These are phyloP conservation scores for Polietes domitor DNA, from an alignment of 2,888 invertebrate genomes.

Conservation along the genomic window DNA sequence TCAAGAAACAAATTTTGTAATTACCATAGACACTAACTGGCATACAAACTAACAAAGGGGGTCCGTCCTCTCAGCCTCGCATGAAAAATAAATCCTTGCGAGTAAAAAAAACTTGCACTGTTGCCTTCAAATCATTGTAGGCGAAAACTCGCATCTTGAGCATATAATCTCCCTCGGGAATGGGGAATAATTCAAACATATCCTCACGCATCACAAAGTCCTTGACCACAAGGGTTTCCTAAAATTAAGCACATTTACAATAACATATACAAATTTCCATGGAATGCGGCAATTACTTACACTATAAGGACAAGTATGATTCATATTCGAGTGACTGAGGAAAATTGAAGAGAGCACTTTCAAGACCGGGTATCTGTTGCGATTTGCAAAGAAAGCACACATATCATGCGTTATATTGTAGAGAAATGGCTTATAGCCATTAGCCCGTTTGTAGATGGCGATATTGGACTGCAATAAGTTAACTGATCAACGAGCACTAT, in stretches of 20 bases:
- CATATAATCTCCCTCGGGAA: constrained; percentile 11
- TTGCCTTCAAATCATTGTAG: not conserved
- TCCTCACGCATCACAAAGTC: not conserved
- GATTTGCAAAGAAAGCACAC: constrained; percentile 52
- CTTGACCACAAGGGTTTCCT: constrained; percentile 28
- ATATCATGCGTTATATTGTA: constrained; percentile 47
- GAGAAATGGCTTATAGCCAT: constrained; percentile 60
- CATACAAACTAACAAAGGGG: too few species aligned
- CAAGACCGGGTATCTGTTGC: constrained; percentile 39
- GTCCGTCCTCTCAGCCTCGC: too few species aligned
- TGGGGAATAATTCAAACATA: not conserved
- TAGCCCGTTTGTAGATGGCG: constrained; percentile 41
- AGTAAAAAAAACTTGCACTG: not conserved
- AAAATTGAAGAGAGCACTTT: constrained; percentile 28
- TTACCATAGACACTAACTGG: too few species aligned
- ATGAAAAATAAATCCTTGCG: constrained; percentile 6
- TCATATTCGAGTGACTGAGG: constrained; percentile 44
- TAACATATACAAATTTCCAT: not conserved
- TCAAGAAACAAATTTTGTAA: too few species aligned
- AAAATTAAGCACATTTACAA: not conserved
- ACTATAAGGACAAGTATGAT: constrained; percentile 63
- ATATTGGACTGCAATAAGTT: constrained; percentile 8
- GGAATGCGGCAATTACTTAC: constrained; percentile 27
- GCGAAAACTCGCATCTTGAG: constrained; percentile 6
- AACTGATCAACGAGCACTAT: not conserved